phyloP scores from a whole-genome alignment of 2,113 vertebrate species.

The Mystacornis crossleyi region DNA sequence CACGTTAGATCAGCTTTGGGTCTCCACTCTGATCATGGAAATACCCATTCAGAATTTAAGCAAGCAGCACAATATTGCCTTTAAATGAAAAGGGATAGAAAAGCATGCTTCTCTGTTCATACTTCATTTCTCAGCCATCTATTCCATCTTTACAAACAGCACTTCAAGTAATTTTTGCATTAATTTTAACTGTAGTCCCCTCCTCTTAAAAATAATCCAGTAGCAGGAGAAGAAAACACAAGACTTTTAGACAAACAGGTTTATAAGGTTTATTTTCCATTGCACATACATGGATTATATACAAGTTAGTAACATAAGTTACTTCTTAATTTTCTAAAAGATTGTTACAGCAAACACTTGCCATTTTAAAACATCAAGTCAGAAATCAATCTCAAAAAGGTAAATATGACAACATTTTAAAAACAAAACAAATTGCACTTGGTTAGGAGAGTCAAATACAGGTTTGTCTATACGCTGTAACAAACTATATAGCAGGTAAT shows the following conservation, averaged over 20 bases:
- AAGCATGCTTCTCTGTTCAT: neutral
- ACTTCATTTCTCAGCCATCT: neutral
- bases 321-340: slow-evolving; percentile 76
- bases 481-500: slow-evolving; percentile 60
- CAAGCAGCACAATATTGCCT: neutral
- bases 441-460: slow-evolving; percentile 65
- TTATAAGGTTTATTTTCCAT: slow-evolving; percentile 84
- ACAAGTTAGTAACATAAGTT: slow-evolving; percentile 83
- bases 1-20: neutral
- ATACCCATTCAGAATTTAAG: neutral
- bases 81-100: neutral
- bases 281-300: slow-evolving; percentile 80
- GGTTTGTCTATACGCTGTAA: slow-evolving; percentile 67
- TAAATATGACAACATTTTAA: slow-evolving; percentile 64
- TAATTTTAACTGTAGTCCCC: neutral
- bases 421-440: slow-evolving; percentile 71
- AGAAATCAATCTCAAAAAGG: slow-evolving; percentile 75
- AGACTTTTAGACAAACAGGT: slow-evolving; percentile 77
- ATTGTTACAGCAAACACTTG: slow-evolving; percentile 76
- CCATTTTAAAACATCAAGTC: slow-evolving; percentile 71
- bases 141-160: neutral
- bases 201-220: neutral
- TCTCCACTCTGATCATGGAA: neutral
- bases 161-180: neutral
- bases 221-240: slow-evolving; percentile 44